These are phyloP conservation scores for Cydia amplana DNA, from an alignment of 1,140 invertebrate species.

Conservation along the genomic window DNA sequence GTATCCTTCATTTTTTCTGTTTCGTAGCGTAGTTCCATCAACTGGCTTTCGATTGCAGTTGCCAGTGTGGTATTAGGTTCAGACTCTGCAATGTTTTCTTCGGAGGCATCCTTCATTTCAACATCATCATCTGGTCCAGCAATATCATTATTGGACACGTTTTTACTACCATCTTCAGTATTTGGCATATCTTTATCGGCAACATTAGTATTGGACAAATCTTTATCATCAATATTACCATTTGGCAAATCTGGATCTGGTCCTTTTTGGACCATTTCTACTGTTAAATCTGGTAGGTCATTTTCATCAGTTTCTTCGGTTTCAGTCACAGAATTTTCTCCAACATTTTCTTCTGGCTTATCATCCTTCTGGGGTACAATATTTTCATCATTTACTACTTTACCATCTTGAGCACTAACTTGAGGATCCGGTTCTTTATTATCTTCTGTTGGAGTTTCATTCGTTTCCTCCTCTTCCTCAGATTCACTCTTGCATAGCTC, in stretches of 20 bases:
- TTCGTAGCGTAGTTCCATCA: conserved; percentile 56
- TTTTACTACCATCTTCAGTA: conserved; percentile 23
- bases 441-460: conserved; percentile 35
- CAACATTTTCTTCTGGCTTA: background rate
- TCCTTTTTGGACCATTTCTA: conserved; percentile 16
- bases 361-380: background rate
- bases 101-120: background rate
- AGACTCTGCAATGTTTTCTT: conserved; percentile 9
- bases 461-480: conserved; percentile 70
- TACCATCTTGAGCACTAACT: background rate
- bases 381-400: background rate
- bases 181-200: conserved; percentile 9
- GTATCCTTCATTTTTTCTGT: conserved; percentile 48
- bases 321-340: background rate
- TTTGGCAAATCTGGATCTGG: conserved; percentile 15
- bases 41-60: conserved; percentile 46
- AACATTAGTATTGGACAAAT: conserved; percentile 5
- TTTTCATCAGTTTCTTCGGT: background rate
- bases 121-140: conserved; percentile 20
- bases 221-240: conserved; percentile 20
- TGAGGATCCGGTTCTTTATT: conserved; percentile 32
- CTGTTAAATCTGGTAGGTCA: background rate
- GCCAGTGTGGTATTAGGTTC: conserved; percentile 37
- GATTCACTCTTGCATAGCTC: conserved; percentile 82
- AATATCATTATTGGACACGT: conserved; percentile 7